phyloP scores from a whole-genome alignment of 2,888 invertebrate species.

The Microplitis deprimator region DNA sequence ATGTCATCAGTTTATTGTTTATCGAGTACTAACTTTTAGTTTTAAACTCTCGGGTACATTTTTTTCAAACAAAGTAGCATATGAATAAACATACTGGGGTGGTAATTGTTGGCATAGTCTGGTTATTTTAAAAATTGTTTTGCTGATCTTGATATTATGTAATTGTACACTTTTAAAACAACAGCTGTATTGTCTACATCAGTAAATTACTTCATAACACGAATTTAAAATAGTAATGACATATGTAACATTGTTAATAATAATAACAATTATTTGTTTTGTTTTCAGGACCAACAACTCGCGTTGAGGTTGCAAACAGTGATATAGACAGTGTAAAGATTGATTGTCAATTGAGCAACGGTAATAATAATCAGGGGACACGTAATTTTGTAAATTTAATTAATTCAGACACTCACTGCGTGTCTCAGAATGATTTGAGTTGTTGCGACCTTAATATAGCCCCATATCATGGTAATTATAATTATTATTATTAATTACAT shows the following conservation, averaged over 20 bases:
- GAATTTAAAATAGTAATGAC: not conserved
- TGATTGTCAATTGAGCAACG: conserved; percentile 43
- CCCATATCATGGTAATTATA: conserved; percentile 61
- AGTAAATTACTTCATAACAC: not conserved
- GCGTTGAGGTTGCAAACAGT: conserved; percentile 40
- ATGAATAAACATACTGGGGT: not conserved
- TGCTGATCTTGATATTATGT: not conserved
- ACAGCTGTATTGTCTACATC: conserved; percentile 1
- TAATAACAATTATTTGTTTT: conserved; percentile 27
- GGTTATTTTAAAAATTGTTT: not conserved
- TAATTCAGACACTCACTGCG: conserved; percentile 45
- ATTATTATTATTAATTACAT: not conserved
- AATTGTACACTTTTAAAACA: not conserved
- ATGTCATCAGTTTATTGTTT: not conserved
- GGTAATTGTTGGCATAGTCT: not conserved
- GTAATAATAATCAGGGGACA: conserved; percentile 43
- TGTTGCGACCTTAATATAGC: conserved; percentile 52
- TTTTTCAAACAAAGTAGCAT: not conserved
- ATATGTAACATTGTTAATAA: not conserved
- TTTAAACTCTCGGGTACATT: not conserved
- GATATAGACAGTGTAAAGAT: conserved; percentile 33
- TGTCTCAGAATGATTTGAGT: conserved; percentile 60
- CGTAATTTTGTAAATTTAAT: conserved; percentile 38
- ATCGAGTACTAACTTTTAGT: not conserved
- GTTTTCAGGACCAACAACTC: conserved; percentile 53